phyloP scores from a whole-genome alignment of 1,140 invertebrate species.

The Temnothorax curvispinosus region DNA sequence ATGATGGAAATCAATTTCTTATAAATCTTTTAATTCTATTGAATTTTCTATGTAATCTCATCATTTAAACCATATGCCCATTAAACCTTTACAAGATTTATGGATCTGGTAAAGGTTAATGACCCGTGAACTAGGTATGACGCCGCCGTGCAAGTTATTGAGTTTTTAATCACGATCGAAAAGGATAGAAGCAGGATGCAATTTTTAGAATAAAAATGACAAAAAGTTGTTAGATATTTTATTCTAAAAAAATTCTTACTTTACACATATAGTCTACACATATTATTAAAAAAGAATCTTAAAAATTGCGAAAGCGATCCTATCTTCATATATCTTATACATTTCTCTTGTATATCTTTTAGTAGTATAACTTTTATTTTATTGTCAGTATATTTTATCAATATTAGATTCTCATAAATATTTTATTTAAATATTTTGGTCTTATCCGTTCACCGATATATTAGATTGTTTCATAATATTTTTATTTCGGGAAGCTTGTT shows the following conservation, averaged over 20 bases:
- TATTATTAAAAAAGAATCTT: not conserved
- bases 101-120: not conserved
- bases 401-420: not conserved
- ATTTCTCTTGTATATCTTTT: not conserved
- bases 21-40: not conserved
- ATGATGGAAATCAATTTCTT: not conserved
- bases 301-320: not conserved
- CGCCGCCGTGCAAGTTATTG: not conserved
- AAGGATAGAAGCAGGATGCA: not conserved
- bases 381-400: not conserved
- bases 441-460: not conserved
- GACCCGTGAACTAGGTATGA: not conserved
- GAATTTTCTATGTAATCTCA: not conserved
- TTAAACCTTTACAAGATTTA: slow-evolving; percentile 1
- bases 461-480: not conserved
- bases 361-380: not conserved
- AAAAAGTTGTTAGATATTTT: not conserved
- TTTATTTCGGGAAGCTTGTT: not conserved
- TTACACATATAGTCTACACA: not conserved
- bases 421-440: not conserved
- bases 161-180: slow-evolving; percentile 6
- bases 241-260: not conserved
- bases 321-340: not conserved
- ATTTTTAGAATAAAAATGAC: not conserved
- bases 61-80: not conserved